These are phyloP conservation scores for Tragelaphus buxtoni DNA, from an alignment of 2,113 vertebrate genomes.

Conservation along the genomic window DNA sequence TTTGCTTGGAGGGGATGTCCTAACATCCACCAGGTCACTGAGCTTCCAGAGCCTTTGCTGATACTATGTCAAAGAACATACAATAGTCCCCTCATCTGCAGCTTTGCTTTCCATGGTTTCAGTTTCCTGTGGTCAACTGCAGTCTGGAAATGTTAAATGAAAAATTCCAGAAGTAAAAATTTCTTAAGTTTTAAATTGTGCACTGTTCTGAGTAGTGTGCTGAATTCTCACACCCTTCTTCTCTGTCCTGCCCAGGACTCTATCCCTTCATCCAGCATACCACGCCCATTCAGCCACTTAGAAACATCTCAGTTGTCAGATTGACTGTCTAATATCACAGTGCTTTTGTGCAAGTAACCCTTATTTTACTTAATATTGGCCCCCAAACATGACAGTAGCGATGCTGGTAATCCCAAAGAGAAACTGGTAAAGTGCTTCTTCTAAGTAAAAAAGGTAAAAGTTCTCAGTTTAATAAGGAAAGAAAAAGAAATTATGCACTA, in stretches of 20 bases:
- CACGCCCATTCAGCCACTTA: background rate
- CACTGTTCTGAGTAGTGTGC: background rate
- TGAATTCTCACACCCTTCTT: background rate
- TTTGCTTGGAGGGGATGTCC: background rate
- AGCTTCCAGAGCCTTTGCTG: background rate
- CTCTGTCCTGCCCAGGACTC: background rate
- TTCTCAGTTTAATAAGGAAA: background rate
- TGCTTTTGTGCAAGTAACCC: background rate
- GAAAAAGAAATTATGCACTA: background rate
- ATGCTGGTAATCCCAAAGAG: background rate
- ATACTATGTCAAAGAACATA: background rate
- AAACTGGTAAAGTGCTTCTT: background rate
- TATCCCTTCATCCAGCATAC: background rate
- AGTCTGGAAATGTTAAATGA: background rate
- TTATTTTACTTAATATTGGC: background rate
- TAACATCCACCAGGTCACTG: background rate
- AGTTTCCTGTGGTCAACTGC: background rate
- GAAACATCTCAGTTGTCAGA: background rate
- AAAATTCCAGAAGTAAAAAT: background rate
- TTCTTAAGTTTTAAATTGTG: background rate
- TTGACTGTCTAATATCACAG: background rate
- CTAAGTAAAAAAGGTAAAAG: background rate
- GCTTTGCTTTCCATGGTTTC: background rate
- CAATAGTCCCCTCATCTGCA: background rate
- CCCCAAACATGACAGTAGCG: background rate